These are phyloP conservation scores for Congeria kusceri DNA, from an alignment of 2,888 invertebrate genomes.

Conservation along the genomic window DNA sequence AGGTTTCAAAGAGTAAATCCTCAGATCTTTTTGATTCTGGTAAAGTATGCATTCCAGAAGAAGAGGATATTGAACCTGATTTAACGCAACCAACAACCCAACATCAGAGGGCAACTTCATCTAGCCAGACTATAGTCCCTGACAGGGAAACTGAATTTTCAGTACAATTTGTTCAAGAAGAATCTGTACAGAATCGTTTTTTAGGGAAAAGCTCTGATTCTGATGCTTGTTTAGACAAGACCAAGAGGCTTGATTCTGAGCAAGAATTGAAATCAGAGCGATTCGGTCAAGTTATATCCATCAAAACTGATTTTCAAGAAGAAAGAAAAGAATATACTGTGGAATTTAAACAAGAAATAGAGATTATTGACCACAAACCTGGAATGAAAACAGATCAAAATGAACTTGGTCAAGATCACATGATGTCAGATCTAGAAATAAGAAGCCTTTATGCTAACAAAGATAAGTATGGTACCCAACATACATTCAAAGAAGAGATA, in stretches of 20 bases:
- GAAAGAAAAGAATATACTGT: background rate
- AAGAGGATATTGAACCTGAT: slow-evolving; percentile 76
- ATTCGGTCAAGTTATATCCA: background rate
- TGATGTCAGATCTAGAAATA: background rate
- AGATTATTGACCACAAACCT: too few relatives aligned
- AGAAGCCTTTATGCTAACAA: background rate
- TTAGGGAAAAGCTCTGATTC: slow-evolving; percentile 66
- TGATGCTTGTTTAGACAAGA: slow-evolving; percentile 56
- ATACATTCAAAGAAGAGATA: slow-evolving; percentile 33
- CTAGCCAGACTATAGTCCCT: background rate
- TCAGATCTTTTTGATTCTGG: slow-evolving; percentile 52
- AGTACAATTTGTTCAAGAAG: background rate
- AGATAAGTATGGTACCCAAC: too few relatives aligned
- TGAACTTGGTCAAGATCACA: too few relatives aligned
- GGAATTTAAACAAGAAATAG: background rate
- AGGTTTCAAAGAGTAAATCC: background rate
- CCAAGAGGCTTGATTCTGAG: slow-evolving; percentile 37
- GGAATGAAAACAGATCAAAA: too few relatives aligned
- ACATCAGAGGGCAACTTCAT: background rate
- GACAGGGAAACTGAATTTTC: background rate
- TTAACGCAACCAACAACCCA: slow-evolving; percentile 13
- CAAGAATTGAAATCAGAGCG: slow-evolving; percentile 60
- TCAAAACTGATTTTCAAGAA: background rate
- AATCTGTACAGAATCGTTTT: slow-evolving; percentile 57
- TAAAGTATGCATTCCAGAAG: slow-evolving; percentile 81